phyloP scores from a whole-genome alignment of 2,113 vertebrate species.

The Ibidorhyncha struthersii region DNA sequence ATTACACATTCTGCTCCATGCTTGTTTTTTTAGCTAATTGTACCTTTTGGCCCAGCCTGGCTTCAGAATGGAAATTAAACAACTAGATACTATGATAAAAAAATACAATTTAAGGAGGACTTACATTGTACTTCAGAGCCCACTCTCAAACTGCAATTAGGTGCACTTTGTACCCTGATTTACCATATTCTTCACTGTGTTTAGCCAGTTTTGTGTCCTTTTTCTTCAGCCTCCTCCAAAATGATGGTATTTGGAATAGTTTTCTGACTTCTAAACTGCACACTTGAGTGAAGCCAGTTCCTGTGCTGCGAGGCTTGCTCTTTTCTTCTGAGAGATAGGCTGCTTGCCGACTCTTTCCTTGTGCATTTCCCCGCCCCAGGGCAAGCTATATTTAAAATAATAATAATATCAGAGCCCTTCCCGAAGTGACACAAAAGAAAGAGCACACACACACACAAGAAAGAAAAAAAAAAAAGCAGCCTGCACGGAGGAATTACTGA shows the following conservation, averaged over 20 bases:
- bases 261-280: conserved; percentile 68
- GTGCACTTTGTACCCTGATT: not conserved
- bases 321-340: conserved; percentile 57
- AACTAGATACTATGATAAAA: not conserved
- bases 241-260: conserved; percentile 48
- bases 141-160: not conserved
- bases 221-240: conserved; percentile 23
- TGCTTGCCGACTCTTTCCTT: conserved; percentile 49
- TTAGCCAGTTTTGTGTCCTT: not conserved
- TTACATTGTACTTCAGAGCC: conserved; percentile 65
- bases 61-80: conserved; percentile 42
- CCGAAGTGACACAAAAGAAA: conserved; percentile 51
- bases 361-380: conserved; percentile 41
- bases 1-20: conserved; percentile 44
- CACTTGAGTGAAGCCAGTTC: conserved; percentile 35
- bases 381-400: conserved; percentile 51
- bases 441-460: not conserved
- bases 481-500: conserved; percentile 24
- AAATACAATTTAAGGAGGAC: conserved; percentile 53
- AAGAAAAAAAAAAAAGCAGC: conserved; percentile 35
- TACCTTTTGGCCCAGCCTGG: conserved; percentile 30
- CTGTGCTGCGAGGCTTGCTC: conserved; percentile 21
- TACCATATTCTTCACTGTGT: not conserved
- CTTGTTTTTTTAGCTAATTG: conserved; percentile 37
- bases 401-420: conserved; percentile 30